A percentile compares a stretch with the other conserved stretches of the same genome.
Conservation (phyloP, 2,113 vertebrate genomes). For the Sporophila hypoxantha region DNA sequence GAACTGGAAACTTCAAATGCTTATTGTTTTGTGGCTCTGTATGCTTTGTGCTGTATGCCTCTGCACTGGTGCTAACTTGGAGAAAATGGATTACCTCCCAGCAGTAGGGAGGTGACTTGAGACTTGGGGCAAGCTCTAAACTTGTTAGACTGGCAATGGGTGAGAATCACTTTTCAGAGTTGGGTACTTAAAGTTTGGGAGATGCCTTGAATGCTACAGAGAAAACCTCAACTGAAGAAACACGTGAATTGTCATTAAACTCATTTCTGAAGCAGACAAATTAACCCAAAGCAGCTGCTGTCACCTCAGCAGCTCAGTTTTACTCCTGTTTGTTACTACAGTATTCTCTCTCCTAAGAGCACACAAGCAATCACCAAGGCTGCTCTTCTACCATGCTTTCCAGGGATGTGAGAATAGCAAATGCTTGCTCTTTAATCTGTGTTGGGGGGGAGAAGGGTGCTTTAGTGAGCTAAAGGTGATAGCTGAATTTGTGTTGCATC, state of each 20-base stretch:
- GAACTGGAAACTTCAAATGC: neutral
- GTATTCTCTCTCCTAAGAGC: neutral
- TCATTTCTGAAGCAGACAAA: neutral
- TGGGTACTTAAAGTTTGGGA: neutral
- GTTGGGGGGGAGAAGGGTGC: neutral
- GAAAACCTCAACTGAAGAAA: neutral
- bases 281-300: neutral
- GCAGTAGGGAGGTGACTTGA: neutral
- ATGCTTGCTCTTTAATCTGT: neutral
- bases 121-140: neutral
- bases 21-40: neutral
- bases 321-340: neutral
- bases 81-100: neutral
- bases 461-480: neutral
- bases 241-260: neutral
- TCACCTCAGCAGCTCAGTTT: neutral
- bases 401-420: neutral
- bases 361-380: neutral
- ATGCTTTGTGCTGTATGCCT: neutral
- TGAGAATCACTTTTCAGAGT: neutral
- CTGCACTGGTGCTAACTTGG: neutral
- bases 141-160: neutral
- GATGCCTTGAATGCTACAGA: neutral
- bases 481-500: neutral
- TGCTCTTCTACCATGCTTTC: neutral